Conservation (phyloP, 2,113 vertebrate genomes). For the Hypomesus transpacificus region DNA sequence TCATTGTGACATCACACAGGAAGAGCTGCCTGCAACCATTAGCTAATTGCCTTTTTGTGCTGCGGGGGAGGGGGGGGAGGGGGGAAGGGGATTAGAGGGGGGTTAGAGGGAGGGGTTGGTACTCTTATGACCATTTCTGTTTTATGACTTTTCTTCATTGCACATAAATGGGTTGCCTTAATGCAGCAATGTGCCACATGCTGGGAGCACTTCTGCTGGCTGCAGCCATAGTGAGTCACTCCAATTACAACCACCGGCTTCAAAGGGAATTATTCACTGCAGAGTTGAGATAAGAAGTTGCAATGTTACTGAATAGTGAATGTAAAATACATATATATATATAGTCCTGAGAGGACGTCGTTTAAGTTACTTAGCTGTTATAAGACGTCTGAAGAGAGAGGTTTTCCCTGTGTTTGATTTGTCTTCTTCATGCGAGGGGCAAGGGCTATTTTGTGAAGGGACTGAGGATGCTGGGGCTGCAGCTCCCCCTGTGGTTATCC, state of each 20-base stretch:
- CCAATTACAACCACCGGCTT: constrained; percentile 32
- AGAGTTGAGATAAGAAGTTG: constrained; percentile 15
- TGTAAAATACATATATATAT: not conserved
- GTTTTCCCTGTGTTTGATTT: not conserved
- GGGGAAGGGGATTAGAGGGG: not conserved
- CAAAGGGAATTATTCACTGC: constrained; percentile 40
- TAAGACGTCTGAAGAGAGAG: not conserved
- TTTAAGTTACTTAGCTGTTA: constrained; percentile 24
- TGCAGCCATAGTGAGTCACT: constrained; percentile 13
- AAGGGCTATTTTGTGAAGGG: not conserved
- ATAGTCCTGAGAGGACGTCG: not conserved
- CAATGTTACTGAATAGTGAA: constrained; percentile 5
- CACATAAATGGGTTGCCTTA: not conserved
- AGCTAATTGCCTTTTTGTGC: constrained; percentile 28
- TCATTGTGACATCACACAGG: constrained; percentile 11
- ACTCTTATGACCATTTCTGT: not conserved
- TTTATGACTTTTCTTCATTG: not conserved
- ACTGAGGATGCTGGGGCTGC: not conserved
- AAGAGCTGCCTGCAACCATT: constrained; percentile 20
- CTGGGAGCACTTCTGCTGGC: not conserved
- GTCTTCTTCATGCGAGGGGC: not conserved
- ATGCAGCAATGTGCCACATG: not conserved
- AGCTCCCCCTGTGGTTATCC: not conserved
- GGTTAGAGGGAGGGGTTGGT: not conserved
- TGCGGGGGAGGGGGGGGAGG: not conserved